Evolutionary conservation across 1,140 invertebrate genomes (phyloP).

Genomic region (Eumaeus atala): DNA sequence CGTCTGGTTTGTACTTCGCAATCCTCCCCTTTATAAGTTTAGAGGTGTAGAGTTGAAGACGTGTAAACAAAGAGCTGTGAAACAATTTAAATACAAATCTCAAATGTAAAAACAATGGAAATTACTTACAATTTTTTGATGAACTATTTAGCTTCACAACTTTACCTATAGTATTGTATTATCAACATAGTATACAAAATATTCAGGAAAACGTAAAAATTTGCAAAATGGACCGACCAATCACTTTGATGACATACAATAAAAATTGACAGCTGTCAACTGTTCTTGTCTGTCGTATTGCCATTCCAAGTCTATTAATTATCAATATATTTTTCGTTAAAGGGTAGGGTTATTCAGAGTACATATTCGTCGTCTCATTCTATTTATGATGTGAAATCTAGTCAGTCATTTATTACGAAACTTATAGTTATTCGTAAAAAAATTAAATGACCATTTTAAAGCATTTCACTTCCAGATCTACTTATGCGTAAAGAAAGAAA

Average conservation of each 20-base stretch:
- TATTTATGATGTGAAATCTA: too few species aligned
- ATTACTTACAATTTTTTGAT: slow-evolving; percentile 45
- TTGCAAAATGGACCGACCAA: slow-evolving; percentile 40
- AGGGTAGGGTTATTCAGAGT: too few species aligned
- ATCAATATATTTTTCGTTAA: too few species aligned
- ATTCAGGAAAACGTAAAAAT: slow-evolving; percentile 42
- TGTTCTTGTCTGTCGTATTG: neutral
- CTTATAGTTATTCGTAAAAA: too few species aligned
- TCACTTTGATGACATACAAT: slow-evolving; percentile 18
- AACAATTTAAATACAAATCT: slow-evolving; percentile 25
- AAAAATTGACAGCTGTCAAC: neutral
- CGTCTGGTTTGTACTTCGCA: too few species aligned
- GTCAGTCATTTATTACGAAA: too few species aligned
- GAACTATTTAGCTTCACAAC: slow-evolving; percentile 28
- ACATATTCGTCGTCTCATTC: too few species aligned
- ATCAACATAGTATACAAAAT: slow-evolving; percentile 57
- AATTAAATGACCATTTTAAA: too few species aligned
- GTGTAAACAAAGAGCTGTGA: slow-evolving; percentile 59
- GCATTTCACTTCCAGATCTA: too few species aligned
- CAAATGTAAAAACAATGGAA: slow-evolving; percentile 10
- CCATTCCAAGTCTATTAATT: neutral
- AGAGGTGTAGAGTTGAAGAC: slow-evolving; percentile 42
- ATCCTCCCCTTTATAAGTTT: slow-evolving; percentile 69
- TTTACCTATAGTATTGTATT: slow-evolving; percentile 37
- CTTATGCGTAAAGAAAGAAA: neutral